Evolutionary conservation across 2,113 vertebrate genomes (phyloP), one percentile per base, ranked within the genome.

Genomic region (Oostethus manadensis): DNA sequence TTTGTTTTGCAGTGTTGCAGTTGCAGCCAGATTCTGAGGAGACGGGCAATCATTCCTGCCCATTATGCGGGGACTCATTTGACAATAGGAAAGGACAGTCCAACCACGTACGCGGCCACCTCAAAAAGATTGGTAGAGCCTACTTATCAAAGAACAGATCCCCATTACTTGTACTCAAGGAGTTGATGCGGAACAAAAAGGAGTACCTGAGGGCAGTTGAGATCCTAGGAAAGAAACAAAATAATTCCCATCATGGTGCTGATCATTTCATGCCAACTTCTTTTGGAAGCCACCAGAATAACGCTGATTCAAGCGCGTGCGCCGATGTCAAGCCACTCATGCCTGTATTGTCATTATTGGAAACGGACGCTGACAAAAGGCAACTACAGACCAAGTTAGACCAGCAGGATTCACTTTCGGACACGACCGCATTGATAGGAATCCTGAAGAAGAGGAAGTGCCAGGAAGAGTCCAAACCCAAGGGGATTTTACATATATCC

Each of bases 31-130:
- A 92, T 70, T 90, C 93, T 73, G 93, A 93, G 81, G 62, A 73
- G 38, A 78, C 69, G 51, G 64, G 62, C 46, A 57, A 76, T 63
- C 93, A 96, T 72, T 93, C 93, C 0, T 98, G 96, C 87, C 93
- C 96, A 22, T 90, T 98, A 64, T 98, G 96, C 81, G 93, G 96
- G 68, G 94, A 95, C 76, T 93, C 92, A 83, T 98, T 98, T 66
- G 93, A 96, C 80, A 96, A 93, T 77, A 94, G 94, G 90, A 98
- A 93, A 82, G 96, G 96, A 71, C 92, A 97, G 86, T 96, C 96
- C 77, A 98, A 98, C 90, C 96, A 98, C 56, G 94, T 97, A 83
- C 91, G 96, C 79, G 96, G 96, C 82, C 96, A 98, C 81, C 89
- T 98, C 72, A 98, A 97, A 90, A 93, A 94, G 81, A 92, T 98